Base-by-base conservation (phyloP, 1,140 invertebrate genomes). In the Drosophila kanapiae region DNA sequence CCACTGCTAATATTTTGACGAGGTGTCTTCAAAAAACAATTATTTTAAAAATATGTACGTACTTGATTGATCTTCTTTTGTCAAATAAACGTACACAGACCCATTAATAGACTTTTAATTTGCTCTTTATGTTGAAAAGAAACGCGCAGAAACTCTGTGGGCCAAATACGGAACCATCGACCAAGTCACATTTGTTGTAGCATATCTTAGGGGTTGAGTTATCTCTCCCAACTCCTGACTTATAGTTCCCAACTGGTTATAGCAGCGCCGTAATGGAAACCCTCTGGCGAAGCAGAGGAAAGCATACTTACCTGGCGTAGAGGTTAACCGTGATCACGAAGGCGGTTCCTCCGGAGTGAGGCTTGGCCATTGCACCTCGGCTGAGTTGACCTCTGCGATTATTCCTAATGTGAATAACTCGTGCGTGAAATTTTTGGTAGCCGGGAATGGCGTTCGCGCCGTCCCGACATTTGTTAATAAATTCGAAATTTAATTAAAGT, bases 311-410 rank as follows among this genome's bases (percentile, higher is more conserved):
- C 93, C 93, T 94, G 93, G 92, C 92, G 93, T 92, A 93, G 95
- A 94, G 94, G 93, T 93, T 93, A 87, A 95, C 94, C 94, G 92
- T 95, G 94, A 95, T 95, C 95, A 95, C 53, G 78, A 94, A 95
- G 95, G 94, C 93, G 94, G 94, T 95, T 94, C 93, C 94, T 94
- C 94, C 94, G 94, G 94, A 93, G 93, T 80, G 94, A 95, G 94
- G 93, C 94, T 94, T 82, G 80, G 85, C 80, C 91, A 92, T 92
- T 92, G 91, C 91, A 92, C 91, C 62, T 62, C 91, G 91, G 90
- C 63, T 91, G 87, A 90, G 87, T 92, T 92, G 90, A 92, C 90
- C 91, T 90, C 68, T 90, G 91, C 91, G 91, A 92, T 92, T 92
- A 92, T 91, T 91, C 91, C 91, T 92, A 92, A 92, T 91, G 91